Evolutionary conservation across 2,888 invertebrate species (phyloP).

Genomic region (Drosophila ustulata): DNA sequence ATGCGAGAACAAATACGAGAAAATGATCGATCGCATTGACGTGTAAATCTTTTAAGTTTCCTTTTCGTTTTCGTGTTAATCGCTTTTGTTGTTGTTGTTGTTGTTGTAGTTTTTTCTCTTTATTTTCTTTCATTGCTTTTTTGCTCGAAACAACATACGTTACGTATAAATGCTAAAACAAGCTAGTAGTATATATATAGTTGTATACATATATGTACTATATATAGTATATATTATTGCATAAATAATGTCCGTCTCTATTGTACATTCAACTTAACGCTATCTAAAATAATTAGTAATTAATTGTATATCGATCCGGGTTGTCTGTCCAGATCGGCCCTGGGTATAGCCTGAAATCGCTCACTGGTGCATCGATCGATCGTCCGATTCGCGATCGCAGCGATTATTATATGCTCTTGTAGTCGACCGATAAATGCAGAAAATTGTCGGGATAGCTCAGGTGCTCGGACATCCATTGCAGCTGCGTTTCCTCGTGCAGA

Average conservation of each 20-base stretch:
- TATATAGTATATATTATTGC: slow-evolving; percentile 29
- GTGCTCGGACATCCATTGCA: slow-evolving; percentile 99
- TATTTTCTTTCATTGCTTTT: slow-evolving; percentile 16
- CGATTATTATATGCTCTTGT: slow-evolving; percentile 66
- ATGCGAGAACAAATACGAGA: slow-evolving; percentile 53
- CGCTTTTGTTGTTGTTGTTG: neutral
- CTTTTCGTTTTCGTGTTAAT: slow-evolving; percentile 12
- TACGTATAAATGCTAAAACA: slow-evolving; percentile 26
- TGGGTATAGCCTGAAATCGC: slow-evolving; percentile 28
- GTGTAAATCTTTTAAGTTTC: slow-evolving; percentile 44
- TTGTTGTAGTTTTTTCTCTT: slow-evolving; percentile 7
- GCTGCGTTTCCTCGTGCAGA: slow-evolving; percentile 94
- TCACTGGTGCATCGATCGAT: slow-evolving; percentile 8
- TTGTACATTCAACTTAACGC: slow-evolving; percentile 52
- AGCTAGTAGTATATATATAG: slow-evolving; percentile 20
- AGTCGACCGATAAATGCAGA: slow-evolving; percentile 91
- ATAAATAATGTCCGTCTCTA: slow-evolving; percentile 36
- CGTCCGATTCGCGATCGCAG: neutral
- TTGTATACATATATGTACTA: neutral
- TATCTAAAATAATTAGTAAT: slow-evolving; percentile 22
- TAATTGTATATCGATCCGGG: slow-evolving; percentile 39
- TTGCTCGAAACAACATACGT: slow-evolving; percentile 22
- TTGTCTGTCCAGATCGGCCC: slow-evolving; percentile 33
- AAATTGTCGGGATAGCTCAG: slow-evolving; percentile 99
- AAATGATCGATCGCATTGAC: slow-evolving; percentile 68